phyloP scores from a whole-genome alignment of 2,113 vertebrate species.

The Pycnonotus jocosus region DNA sequence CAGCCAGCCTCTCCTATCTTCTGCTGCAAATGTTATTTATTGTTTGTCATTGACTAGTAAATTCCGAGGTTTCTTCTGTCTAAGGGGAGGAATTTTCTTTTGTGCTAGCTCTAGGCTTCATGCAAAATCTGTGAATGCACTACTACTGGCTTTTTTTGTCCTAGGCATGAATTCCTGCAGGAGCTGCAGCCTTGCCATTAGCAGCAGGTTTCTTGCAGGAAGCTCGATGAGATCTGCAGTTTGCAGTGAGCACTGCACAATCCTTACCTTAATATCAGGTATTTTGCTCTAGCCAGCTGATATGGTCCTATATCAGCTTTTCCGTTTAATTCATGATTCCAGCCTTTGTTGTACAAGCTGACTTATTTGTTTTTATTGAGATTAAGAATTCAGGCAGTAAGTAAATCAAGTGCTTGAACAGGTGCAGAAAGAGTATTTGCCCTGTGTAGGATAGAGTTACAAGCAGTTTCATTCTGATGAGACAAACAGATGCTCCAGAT shows the following conservation, averaged over 20 bases:
- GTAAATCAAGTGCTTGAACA: slow-evolving; percentile 14
- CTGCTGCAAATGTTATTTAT: not conserved
- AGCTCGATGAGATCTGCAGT: not conserved
- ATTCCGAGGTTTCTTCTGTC: not conserved
- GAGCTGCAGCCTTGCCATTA: not conserved
- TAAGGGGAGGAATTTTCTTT: not conserved
- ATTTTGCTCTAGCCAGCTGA: not conserved
- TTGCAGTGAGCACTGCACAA: not conserved
- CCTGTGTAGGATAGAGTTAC: not conserved
- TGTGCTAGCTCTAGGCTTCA: not conserved
- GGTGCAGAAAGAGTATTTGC: slow-evolving; percentile 23
- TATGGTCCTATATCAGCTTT: not conserved
- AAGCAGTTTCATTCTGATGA: slow-evolving; percentile 1
- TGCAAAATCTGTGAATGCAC: not conserved
- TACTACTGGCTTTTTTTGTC: not conserved
- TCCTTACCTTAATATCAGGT: not conserved
- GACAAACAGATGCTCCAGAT: slow-evolving; percentile 28
- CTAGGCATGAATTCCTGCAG: not conserved
- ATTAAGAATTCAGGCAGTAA: slow-evolving; percentile 12
- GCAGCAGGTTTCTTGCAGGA: not conserved
- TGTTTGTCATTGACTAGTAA: not conserved
- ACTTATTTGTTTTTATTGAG: not conserved
- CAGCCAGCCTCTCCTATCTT: not conserved
- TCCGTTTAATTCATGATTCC: not conserved
- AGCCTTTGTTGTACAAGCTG: not conserved